Percentiles rank a stretch among this genome's conserved stretches.
phyloP scores from a whole-genome alignment of 2,888 invertebrate genomes.

The Loripinus fragilis region DNA sequence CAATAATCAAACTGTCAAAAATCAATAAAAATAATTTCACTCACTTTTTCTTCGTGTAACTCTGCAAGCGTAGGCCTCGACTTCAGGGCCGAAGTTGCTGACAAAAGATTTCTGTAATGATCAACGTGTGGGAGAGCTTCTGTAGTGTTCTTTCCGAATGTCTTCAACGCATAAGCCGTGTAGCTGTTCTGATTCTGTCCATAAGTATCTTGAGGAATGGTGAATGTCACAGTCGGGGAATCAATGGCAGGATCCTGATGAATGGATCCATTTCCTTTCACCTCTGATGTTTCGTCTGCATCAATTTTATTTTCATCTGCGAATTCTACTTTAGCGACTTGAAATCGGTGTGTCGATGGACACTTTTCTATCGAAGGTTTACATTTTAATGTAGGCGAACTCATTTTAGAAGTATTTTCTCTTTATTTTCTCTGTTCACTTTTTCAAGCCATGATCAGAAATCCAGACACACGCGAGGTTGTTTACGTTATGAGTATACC shows the following conservation, averaged over 20 bases:
- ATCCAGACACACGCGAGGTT: neutral
- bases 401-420: slow-evolving; percentile 6
- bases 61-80: slow-evolving; percentile 83
- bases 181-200: slow-evolving; percentile 54
- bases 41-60: slow-evolving; percentile 82
- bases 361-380: slow-evolving; percentile 53
- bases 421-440: neutral
- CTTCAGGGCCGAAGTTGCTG: slow-evolving; percentile 75
- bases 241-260: slow-evolving; percentile 39
- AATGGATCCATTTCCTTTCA: slow-evolving; percentile 37
- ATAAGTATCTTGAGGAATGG: slow-evolving; percentile 58
- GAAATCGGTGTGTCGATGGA: slow-evolving; percentile 72
- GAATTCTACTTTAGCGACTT: slow-evolving; percentile 76
- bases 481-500: neutral
- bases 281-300: slow-evolving; percentile 14
- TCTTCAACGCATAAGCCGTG: slow-evolving; percentile 62
- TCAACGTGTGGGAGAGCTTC: slow-evolving; percentile 78
- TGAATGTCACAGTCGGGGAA: slow-evolving; percentile 45
- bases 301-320: slow-evolving; percentile 50
- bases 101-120: slow-evolving; percentile 77
- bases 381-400: neutral
- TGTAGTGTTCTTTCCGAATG: slow-evolving; percentile 73
- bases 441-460: neutral
- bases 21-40: neutral
- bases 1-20: neutral